Conservation (phyloP, 2,797 vertebrate species). For the Taeniopygia guttata region DNA sequence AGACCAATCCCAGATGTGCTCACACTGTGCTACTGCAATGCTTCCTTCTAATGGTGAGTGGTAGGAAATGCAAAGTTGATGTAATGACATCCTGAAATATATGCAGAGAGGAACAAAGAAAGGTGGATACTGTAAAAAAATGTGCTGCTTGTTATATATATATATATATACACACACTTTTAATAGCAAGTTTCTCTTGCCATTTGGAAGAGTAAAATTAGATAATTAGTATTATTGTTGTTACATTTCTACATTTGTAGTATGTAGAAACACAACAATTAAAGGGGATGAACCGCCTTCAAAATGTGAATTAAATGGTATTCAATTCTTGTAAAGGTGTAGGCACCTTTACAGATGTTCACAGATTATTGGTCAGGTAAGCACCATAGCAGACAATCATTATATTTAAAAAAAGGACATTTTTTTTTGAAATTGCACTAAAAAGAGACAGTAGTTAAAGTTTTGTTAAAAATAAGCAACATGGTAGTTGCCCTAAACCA, state of each 20-base stretch:
- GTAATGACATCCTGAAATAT: background rate
- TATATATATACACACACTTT: background rate
- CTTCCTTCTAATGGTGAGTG: background rate
- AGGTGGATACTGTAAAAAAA: background rate
- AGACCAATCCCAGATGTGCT: background rate
- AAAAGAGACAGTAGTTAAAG: background rate
- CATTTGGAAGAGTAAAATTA: background rate
- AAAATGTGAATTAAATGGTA: background rate
- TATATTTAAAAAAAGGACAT: background rate
- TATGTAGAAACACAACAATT: background rate
- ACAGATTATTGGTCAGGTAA: background rate
- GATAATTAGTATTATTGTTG: background rate
- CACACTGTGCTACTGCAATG: background rate
- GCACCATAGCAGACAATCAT: background rate
- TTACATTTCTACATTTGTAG: background rate
- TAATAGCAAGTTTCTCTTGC: background rate
- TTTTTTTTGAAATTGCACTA: background rate
- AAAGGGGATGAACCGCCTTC: background rate
- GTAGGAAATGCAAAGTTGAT: background rate
- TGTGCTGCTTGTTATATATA: background rate
- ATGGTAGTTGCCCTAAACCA: background rate
- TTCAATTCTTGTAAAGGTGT: background rate
- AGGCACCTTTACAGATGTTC: background rate
- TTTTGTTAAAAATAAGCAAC: background rate
- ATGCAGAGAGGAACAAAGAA: background rate